Conservation (phyloP, 2,797 vertebrate species). For the Protosalanx chinensis region DNA sequence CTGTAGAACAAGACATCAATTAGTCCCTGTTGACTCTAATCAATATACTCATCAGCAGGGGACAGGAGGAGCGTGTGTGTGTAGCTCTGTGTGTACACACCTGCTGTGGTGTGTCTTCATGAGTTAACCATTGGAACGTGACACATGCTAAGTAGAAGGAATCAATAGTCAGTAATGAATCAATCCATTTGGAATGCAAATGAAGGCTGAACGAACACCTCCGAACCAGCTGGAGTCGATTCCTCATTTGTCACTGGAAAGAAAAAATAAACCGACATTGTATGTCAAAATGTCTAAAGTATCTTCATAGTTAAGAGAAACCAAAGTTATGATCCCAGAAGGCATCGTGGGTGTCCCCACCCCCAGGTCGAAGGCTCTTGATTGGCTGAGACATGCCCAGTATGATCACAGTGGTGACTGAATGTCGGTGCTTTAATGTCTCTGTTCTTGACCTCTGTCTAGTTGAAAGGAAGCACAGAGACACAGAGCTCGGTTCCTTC, state of each 20-base stretch:
- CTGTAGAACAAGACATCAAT: slow-evolving; percentile 33
- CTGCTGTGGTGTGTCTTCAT: slow-evolving; percentile 18
- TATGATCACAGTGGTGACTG: neutral
- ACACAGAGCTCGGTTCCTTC: no score
- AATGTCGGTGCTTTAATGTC: neutral
- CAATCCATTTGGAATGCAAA: slow-evolving; percentile 32
- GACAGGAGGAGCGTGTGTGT: slow-evolving; percentile 16
- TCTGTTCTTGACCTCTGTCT: neutral
- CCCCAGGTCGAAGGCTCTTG: no score
- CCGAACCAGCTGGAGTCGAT: neutral
- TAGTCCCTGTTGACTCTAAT: slow-evolving; percentile 45
- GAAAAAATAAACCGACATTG: no score
- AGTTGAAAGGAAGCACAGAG: no score
- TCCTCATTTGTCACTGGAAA: neutral
- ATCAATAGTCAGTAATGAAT: slow-evolving; percentile 9
- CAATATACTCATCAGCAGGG: slow-evolving; percentile 43
- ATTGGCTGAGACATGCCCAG: no score
- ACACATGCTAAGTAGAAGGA: neutral
- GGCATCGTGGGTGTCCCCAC: no score
- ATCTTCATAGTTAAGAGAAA: no score
- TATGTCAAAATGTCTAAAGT: no score
- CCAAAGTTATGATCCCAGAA: no score
- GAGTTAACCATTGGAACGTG: slow-evolving; percentile 30
- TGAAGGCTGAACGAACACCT: slow-evolving; percentile 7
- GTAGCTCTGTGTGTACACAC: slow-evolving; percentile 7